Evolutionary conservation across 2,113 vertebrate species (phyloP).

Genomic region (Pimephales promelas): DNA sequence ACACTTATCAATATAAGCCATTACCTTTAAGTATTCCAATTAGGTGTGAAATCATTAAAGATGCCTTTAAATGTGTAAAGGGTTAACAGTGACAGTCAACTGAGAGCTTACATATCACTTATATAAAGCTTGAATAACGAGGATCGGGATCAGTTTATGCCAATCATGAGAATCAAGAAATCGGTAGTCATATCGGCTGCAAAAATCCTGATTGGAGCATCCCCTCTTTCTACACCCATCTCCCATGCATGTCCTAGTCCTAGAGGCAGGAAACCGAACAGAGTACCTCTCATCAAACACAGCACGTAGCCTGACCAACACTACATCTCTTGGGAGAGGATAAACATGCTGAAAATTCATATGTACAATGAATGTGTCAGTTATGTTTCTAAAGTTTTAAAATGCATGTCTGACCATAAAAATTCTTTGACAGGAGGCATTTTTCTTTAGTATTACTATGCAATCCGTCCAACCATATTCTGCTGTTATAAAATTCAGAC

Average conservation of each 20-base stretch:
- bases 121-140: no score
- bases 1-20: no score
- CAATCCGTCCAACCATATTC: neutral
- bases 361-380: slow-evolving; percentile 32
- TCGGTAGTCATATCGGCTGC: no score
- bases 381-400: slow-evolving; percentile 36
- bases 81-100: no score
- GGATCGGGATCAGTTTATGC: no score
- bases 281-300: slow-evolving; percentile 51
- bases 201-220: no score
- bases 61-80: no score
- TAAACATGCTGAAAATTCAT: slow-evolving; percentile 43
- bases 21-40: no score
- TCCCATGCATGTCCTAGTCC: slow-evolving; percentile 13
- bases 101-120: no score
- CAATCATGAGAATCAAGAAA: no score
- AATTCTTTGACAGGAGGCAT: slow-evolving; percentile 8
- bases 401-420: slow-evolving; percentile 29
- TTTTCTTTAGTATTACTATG: slow-evolving; percentile 1
- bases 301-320: slow-evolving; percentile 37
- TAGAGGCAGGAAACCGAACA: slow-evolving; percentile 21
- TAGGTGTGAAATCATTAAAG: no score
- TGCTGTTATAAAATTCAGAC: neutral
- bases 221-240: neutral
- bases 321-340: slow-evolving; percentile 40